Evolutionary conservation across 2,888 invertebrate species (phyloP).

Genomic region (Lathronympha strigana): DNA sequence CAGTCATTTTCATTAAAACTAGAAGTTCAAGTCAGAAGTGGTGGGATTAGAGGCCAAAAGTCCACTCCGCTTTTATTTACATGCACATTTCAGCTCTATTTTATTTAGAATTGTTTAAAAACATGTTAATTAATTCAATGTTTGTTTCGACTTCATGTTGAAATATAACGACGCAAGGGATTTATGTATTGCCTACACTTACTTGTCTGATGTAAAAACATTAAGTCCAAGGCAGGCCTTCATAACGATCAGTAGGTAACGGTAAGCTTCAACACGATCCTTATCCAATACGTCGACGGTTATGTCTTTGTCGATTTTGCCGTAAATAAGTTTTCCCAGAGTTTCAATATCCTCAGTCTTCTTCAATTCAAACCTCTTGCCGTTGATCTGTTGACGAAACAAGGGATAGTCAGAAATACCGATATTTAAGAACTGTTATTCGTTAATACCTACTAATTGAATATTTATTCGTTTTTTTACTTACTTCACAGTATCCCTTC

Average conservation of each 20-base stretch:
- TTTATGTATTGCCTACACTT: slow-evolving; percentile 52
- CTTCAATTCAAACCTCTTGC: slow-evolving; percentile 64
- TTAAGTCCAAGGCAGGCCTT: slow-evolving; percentile 77
- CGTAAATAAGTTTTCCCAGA: slow-evolving; percentile 81
- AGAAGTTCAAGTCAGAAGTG: too few species aligned
- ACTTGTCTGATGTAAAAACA: slow-evolving; percentile 68
- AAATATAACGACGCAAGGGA: too few species aligned
- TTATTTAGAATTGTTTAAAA: too few species aligned
- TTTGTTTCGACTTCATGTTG: too few species aligned
- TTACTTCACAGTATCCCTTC: slow-evolving; percentile 79
- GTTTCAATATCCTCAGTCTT: slow-evolving; percentile 80
- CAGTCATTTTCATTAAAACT: too few species aligned
- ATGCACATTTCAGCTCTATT: too few species aligned
- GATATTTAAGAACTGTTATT: too few species aligned
- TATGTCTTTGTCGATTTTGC: slow-evolving; percentile 68
- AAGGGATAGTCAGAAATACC: not conserved
- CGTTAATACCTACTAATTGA: not conserved
- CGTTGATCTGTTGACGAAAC: slow-evolving; percentile 63
- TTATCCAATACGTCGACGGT: slow-evolving; percentile 55
- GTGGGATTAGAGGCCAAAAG: too few species aligned
- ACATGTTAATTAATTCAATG: too few species aligned
- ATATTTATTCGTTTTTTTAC: slow-evolving; percentile 30
- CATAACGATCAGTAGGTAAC: slow-evolving; percentile 83
- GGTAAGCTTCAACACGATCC: slow-evolving; percentile 77
- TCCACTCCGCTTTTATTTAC: too few species aligned